Percentiles rank a stretch among this genome's conserved stretches.
These are phyloP conservation scores for Crypturellus undulatus DNA, from an alignment of 2,113 vertebrate species.

Conservation along the genomic window DNA sequence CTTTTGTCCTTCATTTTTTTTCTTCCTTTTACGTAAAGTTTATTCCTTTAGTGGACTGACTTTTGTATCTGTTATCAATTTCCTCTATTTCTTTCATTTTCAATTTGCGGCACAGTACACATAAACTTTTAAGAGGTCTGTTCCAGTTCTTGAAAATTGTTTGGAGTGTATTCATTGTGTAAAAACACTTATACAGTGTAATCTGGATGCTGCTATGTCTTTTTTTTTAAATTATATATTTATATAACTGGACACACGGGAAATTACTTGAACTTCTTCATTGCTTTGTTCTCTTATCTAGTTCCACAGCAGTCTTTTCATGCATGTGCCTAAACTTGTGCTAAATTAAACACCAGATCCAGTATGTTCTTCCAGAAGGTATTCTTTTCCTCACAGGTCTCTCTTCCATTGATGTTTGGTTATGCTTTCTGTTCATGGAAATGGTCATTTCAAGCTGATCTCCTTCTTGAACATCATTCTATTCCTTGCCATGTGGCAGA, in stretches of 20 bases:
- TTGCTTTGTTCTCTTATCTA: not conserved
- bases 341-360: not conserved
- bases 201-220: not conserved
- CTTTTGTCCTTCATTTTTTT: not conserved
- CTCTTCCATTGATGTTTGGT: not conserved
- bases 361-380: not conserved
- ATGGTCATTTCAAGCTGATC: not conserved
- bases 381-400: not conserved
- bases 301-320: not conserved
- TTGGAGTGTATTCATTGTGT: not conserved
- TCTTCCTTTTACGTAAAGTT: not conserved
- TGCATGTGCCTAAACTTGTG: not conserved
- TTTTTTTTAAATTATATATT: not conserved
- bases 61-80: conserved; percentile 41
- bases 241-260: not conserved
- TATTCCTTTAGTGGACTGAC: not conserved
- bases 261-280: not conserved
- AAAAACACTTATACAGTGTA: not conserved
- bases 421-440: not conserved
- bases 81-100: conserved; percentile 20
- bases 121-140: not conserved
- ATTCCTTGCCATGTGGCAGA: accelerated
- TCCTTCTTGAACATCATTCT: not conserved
- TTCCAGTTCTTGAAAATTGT: not conserved
- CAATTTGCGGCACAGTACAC: not conserved